Evolutionary conservation across 2,797 vertebrate genomes (phyloP), one percentile per base, ranked within the genome.

Genomic region (Trachurus trachurus): DNA sequence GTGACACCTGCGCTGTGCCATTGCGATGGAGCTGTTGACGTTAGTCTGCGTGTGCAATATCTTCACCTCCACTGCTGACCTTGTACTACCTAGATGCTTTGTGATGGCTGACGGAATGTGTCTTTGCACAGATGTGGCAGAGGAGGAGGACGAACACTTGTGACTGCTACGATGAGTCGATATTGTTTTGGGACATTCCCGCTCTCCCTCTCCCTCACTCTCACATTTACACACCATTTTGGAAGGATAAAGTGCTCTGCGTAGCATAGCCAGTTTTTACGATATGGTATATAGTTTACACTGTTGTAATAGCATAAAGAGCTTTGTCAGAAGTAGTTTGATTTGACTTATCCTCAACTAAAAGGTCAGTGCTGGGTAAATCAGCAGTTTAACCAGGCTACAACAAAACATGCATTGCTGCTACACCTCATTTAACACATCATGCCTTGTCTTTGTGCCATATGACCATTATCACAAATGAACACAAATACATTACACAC

Each of bases 1-100:
- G 89, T 89, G 90, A 93, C 85, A 78, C 89, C 89, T 90, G 92
- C 85, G 87, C 87, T 91, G 93, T 92, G 93, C 92, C 92, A 93
- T 93, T 87, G 88, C 69, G 47, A 89, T 78, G 88, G 88, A 93
- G 87, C 87, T 93, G 89, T 94, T 93, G 93, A 93, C 92, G 60
- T 94, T 89, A 83, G 94, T 94, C 90, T 92, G 86, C 84, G 86
- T 95, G 95, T 95, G 93, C 93, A 94, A 93, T 94, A 93, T 88
- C 87, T 94, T 89, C 89, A 91, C 91, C 88, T 92, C 90, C 84
- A 81, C 87, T 78, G 86, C 89, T 93, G 90, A 92, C 81, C 76
- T 86, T 88, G 88, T 87, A 89, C 88, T 89, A 85, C 92, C 89
- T 90, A 86, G 66, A 92, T 85, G 90, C 90, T 93, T 87, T 84